Percentiles rank a stretch among this genome's conserved stretches.
These are phyloP conservation scores for Tinea trinotella DNA, from an alignment of 2,888 invertebrate genomes.

Conservation along the genomic window DNA sequence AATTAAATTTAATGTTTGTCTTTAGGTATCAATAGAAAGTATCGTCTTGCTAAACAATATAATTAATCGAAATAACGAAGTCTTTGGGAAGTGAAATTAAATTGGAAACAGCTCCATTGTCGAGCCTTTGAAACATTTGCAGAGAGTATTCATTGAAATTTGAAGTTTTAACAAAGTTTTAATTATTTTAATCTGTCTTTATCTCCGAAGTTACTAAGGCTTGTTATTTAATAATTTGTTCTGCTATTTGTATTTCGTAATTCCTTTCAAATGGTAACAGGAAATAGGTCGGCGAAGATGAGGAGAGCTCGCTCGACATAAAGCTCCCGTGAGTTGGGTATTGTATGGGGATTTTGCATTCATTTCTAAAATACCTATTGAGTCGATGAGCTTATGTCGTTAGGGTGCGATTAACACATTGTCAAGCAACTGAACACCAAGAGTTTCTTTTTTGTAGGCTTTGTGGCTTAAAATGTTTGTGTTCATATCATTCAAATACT, in stretches of 20 bases:
- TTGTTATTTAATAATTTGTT: constrained; percentile 3
- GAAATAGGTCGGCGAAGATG: too few relatives aligned
- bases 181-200: constrained; percentile 7
- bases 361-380: too few relatives aligned
- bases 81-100: constrained; percentile 3
- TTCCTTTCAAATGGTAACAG: background rate
- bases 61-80: background rate
- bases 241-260: background rate
- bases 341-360: too few relatives aligned
- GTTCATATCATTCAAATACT: too few relatives aligned
- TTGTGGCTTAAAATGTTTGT: too few relatives aligned
- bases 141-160: background rate
- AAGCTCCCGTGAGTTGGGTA: too few relatives aligned
- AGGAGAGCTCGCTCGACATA: too few relatives aligned
- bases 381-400: too few relatives aligned
- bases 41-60: background rate
- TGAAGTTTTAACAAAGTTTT: constrained; percentile 1
- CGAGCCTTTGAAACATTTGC: constrained; percentile 3
- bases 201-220: background rate
- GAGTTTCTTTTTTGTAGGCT: too few relatives aligned
- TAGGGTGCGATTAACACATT: too few relatives aligned
- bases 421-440: too few relatives aligned
- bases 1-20: too few relatives aligned
- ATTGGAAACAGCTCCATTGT: constrained; percentile 1
- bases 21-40: background rate